These are phyloP conservation scores for Resseliella maxima DNA, from an alignment of 2,888 invertebrate species.

Conservation along the genomic window DNA sequence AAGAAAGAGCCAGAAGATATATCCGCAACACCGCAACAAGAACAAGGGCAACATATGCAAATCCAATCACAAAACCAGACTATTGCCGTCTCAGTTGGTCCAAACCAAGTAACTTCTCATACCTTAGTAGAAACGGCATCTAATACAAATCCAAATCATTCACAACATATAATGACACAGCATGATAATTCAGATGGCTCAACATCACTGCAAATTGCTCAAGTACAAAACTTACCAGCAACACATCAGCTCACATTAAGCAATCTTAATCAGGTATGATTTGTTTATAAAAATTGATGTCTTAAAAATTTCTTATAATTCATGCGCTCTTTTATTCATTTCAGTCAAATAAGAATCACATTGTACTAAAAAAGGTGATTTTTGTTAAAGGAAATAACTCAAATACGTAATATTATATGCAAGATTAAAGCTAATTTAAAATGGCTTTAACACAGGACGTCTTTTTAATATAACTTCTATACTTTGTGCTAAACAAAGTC, in stretches of 20 bases:
- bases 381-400: constrained; percentile 68
- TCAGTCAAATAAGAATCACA: constrained; percentile 67
- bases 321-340: too few relatives aligned
- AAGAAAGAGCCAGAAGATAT: constrained; percentile 68
- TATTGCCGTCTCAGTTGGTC: constrained; percentile 60
- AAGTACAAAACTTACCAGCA: constrained; percentile 67
- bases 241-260: constrained; percentile 67
- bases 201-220: constrained; percentile 67
- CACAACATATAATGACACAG: constrained; percentile 66
- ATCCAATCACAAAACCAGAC: constrained; percentile 57
- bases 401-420: constrained; percentile 65
- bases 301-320: too few relatives aligned
- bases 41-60: constrained; percentile 7
- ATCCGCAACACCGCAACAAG: constrained; percentile 57
- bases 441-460: not conserved
- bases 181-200: constrained; percentile 67
- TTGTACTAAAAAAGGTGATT: constrained; percentile 69
- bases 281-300: too few relatives aligned
- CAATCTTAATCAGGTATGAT: constrained; percentile 68
- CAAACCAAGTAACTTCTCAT: constrained; percentile 56
- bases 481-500: not conserved
- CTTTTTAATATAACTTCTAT: not conserved
- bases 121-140: constrained; percentile 32
- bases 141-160: constrained; percentile 59
- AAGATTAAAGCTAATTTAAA: not conserved